Evolutionary conservation across 2,888 invertebrate genomes (phyloP).

Genomic region (Drosophila demipolita): DNA sequence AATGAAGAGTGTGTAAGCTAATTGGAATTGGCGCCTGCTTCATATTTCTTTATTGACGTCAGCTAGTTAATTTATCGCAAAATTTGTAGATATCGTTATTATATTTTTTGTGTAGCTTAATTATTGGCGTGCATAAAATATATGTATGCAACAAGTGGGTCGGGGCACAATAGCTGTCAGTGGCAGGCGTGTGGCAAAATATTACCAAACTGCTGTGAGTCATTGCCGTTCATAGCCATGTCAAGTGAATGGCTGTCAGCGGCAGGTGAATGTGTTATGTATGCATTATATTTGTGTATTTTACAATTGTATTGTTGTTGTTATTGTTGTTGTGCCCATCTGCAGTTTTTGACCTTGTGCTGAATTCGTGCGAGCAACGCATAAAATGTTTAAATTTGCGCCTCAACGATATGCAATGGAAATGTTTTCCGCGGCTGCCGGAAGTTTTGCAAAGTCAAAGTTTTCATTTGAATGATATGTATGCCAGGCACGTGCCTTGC

Average conservation of each 20-base stretch:
- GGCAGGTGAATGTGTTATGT: not conserved
- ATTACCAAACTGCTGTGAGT: conserved; percentile 10
- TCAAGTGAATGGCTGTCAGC: conserved; percentile 6
- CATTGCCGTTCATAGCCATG: conserved; percentile 17
- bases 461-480: conserved; percentile 30
- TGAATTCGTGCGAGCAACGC: conserved; percentile 47
- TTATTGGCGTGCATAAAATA: not conserved
- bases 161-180: conserved; percentile 46
- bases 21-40: conserved; percentile 63
- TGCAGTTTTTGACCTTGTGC: conserved; percentile 50
- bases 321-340: conserved; percentile 5
- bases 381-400: conserved; percentile 38
- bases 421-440: conserved; percentile 45
- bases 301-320: not conserved
- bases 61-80: conserved; percentile 42
- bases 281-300: not conserved
- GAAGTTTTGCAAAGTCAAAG: conserved; percentile 48
- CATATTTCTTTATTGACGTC: conserved; percentile 43
- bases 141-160: conserved; percentile 47
- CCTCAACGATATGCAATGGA: conserved; percentile 66
- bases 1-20: conserved; percentile 38
- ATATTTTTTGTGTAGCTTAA: not conserved
- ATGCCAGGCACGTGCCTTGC: conserved; percentile 48
- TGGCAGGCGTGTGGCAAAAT: conserved; percentile 16
- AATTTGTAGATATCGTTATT: not conserved